Conservation (phyloP, 2,888 invertebrate species). For the Blomia tropicalis region DNA sequence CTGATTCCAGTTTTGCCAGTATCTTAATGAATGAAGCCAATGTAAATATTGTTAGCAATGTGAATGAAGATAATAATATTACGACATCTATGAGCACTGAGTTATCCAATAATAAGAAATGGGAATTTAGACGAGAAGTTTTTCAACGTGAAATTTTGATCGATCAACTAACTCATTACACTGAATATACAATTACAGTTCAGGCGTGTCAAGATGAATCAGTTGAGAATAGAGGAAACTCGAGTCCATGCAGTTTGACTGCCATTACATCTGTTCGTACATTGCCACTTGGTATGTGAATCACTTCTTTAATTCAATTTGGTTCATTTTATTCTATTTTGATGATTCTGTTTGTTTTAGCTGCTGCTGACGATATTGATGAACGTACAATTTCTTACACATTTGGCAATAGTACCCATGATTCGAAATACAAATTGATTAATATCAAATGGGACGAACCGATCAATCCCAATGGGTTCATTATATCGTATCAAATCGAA, state of each 20-base stretch:
- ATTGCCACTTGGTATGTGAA: conserved; percentile 36
- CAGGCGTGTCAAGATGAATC: conserved; percentile 50
- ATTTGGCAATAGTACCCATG: conserved; percentile 36
- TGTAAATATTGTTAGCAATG: background rate
- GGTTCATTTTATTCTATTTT: background rate
- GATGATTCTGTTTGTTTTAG: conserved; percentile 38
- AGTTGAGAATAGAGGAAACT: conserved; percentile 23
- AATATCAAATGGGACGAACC: conserved; percentile 67
- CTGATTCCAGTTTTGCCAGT: background rate
- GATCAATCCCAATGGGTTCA: conserved; percentile 63
- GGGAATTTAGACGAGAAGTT: background rate
- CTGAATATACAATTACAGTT: conserved; percentile 55
- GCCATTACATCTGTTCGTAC: conserved; percentile 36
- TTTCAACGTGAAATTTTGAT: background rate
- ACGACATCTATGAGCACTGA: too few species aligned
- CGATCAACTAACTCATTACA: conserved; percentile 45
- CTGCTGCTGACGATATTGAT: conserved; percentile 49
- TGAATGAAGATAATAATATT: background rate
- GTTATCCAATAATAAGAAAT: too few species aligned
- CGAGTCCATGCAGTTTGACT: conserved; percentile 35
- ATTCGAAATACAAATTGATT: conserved; percentile 38
- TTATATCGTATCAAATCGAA: conserved; percentile 65
- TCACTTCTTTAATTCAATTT: too few species aligned
- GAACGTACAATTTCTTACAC: conserved; percentile 39
- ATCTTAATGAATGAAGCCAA: background rate